Base-by-base conservation (phyloP, 2,888 invertebrate species). In the Baccha elongata region DNA sequence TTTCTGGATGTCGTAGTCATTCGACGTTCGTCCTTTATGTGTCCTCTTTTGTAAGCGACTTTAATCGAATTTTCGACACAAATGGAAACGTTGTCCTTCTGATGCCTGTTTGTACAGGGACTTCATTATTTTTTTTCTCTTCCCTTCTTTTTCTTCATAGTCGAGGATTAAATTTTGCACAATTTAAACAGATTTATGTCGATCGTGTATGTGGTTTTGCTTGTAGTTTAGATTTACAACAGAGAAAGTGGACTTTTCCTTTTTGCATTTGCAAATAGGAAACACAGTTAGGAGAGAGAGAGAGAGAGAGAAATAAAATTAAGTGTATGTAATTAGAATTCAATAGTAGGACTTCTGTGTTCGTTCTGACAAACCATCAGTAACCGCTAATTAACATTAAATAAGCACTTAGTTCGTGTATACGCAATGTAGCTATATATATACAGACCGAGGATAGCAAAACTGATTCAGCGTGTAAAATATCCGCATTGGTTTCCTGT, bases 51-150 rank as follows among this genome's bases (percentile, higher is more conserved):
- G 78, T 78, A 73, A 78, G 83, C 83, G 64, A 68, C 78, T 83
- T 83, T 83, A 83, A 83, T 83, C 83, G 83, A 83, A 83, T 83
- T 83, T 83, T 83, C 68, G 42, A 68, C 78, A 73, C 72, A 78
- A 72, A 72, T 71, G 71, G 60, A 46, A 69, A 83, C 68, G 83
- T 62, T 83, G 72, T 83, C 78, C 83, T 78, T 72, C 62, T 68
- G 44, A 60, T 44, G 68, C 65, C 46, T 76, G 76, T 81, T 71
- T 75, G 60, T 65, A 52, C 32, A 65, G 21, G 15, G 40, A 50
- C 53, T 42, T 55, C 11, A 50, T 58, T n/a, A 29, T 62, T 40
- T 68, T 29, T n/a, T 7, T 19, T 37, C 8, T 17, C 26, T 17
- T 5, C 7, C 15, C 17, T 42, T 3, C 5, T 13, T 17, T 13